Conservation (phyloP, 2,888 invertebrate species). For the Osmoderma eremita region DNA sequence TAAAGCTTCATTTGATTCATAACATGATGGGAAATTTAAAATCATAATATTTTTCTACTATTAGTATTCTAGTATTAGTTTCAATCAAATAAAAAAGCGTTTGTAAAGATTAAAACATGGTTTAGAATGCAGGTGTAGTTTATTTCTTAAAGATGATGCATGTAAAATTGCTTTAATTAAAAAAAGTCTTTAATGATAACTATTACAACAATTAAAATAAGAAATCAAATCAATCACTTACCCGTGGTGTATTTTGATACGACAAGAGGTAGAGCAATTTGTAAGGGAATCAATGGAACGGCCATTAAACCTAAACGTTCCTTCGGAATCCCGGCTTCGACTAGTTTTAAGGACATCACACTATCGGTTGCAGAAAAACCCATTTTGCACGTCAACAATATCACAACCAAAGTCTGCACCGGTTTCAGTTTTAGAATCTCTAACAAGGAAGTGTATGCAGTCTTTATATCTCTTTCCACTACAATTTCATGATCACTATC, state of each 20-base stretch:
- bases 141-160: too few relatives aligned
- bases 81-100: too few relatives aligned
- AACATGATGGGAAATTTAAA: too few relatives aligned
- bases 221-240: constrained; percentile 43
- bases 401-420: constrained; percentile 79
- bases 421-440: constrained; percentile 86
- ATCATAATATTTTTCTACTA: too few relatives aligned
- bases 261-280: constrained; percentile 87
- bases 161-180: too few relatives aligned
- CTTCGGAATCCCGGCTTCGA: constrained; percentile 95
- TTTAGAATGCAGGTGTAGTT: too few relatives aligned
- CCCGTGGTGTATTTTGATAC: constrained; percentile 70
- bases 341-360: constrained; percentile 92
- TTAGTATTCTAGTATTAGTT: too few relatives aligned
- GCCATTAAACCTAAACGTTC: constrained; percentile 93
- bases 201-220: background rate
- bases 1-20: too few relatives aligned
- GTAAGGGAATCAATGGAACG: constrained; percentile 92
- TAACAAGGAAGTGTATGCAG: constrained; percentile 85
- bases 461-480: constrained; percentile 66
- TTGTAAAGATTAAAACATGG: too few relatives aligned
- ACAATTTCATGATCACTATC: constrained; percentile 62
- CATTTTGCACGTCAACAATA: constrained; percentile 91
- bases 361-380: constrained; percentile 97
- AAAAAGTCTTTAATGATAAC: too few relatives aligned